Conservation (phyloP, 2,797 vertebrate genomes). For the Intellagama lesueurii region DNA sequence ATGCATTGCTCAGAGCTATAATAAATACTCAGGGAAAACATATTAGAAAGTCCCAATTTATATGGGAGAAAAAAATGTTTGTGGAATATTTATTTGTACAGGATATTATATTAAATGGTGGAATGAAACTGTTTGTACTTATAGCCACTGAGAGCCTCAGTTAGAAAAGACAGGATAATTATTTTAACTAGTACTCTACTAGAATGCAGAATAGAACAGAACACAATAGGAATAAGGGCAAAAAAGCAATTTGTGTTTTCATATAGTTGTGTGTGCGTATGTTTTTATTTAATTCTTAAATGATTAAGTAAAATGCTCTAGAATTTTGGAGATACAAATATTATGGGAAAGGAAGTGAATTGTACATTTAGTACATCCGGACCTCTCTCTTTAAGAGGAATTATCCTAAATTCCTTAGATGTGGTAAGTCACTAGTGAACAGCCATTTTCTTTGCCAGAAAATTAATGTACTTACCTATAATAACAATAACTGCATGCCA, state of each 20-base stretch:
- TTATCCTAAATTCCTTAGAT: not conserved
- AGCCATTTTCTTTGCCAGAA: no score
- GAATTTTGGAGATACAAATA: slow-evolving; percentile 17
- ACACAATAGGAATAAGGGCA: slow-evolving; percentile 21
- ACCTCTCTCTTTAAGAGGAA: not conserved
- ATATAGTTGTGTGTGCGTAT: slow-evolving; percentile 17
- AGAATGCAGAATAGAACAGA: slow-evolving; percentile 15
- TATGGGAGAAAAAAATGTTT: slow-evolving; percentile 58
- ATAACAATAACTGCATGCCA: no score
- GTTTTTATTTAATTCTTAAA: no score
- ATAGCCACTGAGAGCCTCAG: slow-evolving; percentile 51
- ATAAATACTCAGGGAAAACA: slow-evolving; percentile 46
- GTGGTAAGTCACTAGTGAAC: not conserved
- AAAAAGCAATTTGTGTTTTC: slow-evolving; percentile 61
- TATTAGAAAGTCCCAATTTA: slow-evolving; percentile 62
- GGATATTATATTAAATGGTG: slow-evolving; percentile 52
- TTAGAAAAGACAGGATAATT: slow-evolving; percentile 63
- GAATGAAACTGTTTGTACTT: slow-evolving; percentile 50
- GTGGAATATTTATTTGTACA: slow-evolving; percentile 57
- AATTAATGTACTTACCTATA: no score
- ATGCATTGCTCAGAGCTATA: slow-evolving; percentile 27
- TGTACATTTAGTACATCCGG: not conserved
- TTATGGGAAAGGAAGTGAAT: not conserved
- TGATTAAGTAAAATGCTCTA: slow-evolving; percentile 40
- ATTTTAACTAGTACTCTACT: slow-evolving; percentile 61